These are phyloP conservation scores for Sebastes trivittatus DNA, from an alignment of 2,797 vertebrate species.

Conservation along the genomic window DNA sequence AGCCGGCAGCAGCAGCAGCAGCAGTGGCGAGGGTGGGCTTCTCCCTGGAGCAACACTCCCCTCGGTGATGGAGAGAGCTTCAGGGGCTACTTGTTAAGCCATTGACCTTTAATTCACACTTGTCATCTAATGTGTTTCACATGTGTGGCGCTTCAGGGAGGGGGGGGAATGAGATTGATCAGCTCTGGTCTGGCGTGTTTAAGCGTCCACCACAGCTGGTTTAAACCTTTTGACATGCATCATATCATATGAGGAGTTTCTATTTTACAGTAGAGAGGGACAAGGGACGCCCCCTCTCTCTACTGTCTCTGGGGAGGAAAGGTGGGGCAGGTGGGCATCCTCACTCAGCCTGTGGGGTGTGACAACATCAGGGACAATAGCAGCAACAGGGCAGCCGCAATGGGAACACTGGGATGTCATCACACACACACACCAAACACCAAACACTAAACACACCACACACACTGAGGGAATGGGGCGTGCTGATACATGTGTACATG, in stretches of 20 bases:
- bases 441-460: background rate
- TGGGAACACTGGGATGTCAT: conserved; percentile 58
- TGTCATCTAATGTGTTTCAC: conserved; percentile 72
- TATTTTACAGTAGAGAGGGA: background rate
- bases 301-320: background rate
- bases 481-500: conserved; percentile 42
- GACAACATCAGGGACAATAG: conserved; percentile 77
- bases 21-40: conserved; percentile 39
- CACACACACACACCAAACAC: conserved; percentile 20
- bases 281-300: conserved; percentile 2
- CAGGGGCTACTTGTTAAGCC: conserved; percentile 71
- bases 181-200: conserved; percentile 18
- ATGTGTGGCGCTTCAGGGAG: conserved; percentile 37
- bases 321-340: conserved; percentile 65
- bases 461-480: conserved; percentile 2
- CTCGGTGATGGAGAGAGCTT: conserved; percentile 39
- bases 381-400: conserved; percentile 77
- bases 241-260: conserved; percentile 10
- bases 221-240: conserved; percentile 1
- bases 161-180: conserved; percentile 42
- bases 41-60: conserved; percentile 50
- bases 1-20: background rate
- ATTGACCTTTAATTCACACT: conserved; percentile 77
- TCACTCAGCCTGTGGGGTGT: conserved; percentile 67
- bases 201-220: background rate